Percentiles rank a stretch among this genome's conserved stretches.
phyloP scores from a whole-genome alignment of 2,888 invertebrate genomes.

The Physocephala rufipes region DNA sequence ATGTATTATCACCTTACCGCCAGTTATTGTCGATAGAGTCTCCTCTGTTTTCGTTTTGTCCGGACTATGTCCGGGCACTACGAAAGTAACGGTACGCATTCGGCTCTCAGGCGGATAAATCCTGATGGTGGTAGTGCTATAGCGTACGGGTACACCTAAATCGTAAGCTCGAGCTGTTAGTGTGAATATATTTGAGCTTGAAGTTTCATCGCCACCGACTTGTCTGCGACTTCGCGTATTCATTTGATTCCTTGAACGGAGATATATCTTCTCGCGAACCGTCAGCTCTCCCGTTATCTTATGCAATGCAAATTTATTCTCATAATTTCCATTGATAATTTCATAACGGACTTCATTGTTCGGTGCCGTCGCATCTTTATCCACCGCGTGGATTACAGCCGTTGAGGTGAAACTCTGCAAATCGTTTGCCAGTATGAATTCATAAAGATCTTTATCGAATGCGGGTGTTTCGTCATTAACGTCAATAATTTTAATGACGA shows the following conservation, averaged over 20 bases:
- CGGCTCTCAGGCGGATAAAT: conserved; percentile 82
- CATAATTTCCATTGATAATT: conserved; percentile 79
- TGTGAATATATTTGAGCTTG: conserved; percentile 65
- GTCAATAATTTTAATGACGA: conserved; percentile 79
- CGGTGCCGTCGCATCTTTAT: conserved; percentile 83
- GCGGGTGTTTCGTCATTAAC: conserved; percentile 88
- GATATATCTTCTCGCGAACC: conserved; percentile 67
- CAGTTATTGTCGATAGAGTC: conserved; percentile 80
- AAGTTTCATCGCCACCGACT: conserved; percentile 35
- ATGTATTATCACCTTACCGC: conserved; percentile 80
- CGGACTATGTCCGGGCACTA: conserved; percentile 80
- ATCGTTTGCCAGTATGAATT: conserved; percentile 80
- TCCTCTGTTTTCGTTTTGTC: conserved; percentile 79
- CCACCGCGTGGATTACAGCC: conserved; percentile 83
- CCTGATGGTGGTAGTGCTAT: conserved; percentile 77
- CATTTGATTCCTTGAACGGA: conserved; percentile 62
- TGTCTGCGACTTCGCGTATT: conserved; percentile 47
- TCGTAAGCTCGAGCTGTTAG: conserved; percentile 84
- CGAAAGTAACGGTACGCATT: conserved; percentile 81
- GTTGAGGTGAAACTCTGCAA: conserved; percentile 79
- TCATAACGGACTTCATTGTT: conserved; percentile 89
- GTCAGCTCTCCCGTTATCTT: conserved; percentile 80
- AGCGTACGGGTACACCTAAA: conserved; percentile 82
- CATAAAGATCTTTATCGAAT: conserved; percentile 82
- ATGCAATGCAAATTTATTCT: conserved; percentile 79